Percentiles rank a stretch among this genome's conserved stretches.
phyloP scores from a whole-genome alignment of 2,888 invertebrate genomes.

The Linyphia triangularis region DNA sequence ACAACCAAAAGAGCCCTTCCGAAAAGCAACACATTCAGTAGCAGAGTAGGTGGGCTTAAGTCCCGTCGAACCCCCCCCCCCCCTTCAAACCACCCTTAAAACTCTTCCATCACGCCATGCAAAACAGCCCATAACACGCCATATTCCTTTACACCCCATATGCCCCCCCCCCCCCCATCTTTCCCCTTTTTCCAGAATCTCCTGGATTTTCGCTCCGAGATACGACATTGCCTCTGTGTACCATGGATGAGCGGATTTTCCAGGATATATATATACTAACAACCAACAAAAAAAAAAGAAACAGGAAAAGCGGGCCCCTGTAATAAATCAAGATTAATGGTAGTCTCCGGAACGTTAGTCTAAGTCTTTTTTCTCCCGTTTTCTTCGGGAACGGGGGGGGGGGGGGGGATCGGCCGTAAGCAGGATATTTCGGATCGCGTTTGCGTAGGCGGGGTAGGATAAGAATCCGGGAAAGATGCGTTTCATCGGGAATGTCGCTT shows the following conservation, averaged over 20 bases:
- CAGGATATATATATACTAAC: neutral
- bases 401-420: neutral
- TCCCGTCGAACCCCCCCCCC: no score
- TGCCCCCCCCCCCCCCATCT: no score
- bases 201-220: neutral
- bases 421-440: neutral
- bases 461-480: neutral
- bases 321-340: slow-evolving; percentile 3
- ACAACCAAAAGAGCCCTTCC: no score
- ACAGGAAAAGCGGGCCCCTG: neutral
- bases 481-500: neutral
- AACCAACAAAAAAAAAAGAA: neutral
- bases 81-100: no score
- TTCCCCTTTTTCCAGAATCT: no score
- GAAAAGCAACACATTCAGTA: no score
- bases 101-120: no score
- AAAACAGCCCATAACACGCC: no score
- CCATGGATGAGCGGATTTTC: neutral
- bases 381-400: neutral
- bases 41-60: no score
- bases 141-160: no score
- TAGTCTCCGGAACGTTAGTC: neutral
- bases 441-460: neutral
- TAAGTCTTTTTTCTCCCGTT: no score
- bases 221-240: neutral